Conservation (phyloP, 2,797 vertebrate species). For the Zenarchopterus dispar region DNA sequence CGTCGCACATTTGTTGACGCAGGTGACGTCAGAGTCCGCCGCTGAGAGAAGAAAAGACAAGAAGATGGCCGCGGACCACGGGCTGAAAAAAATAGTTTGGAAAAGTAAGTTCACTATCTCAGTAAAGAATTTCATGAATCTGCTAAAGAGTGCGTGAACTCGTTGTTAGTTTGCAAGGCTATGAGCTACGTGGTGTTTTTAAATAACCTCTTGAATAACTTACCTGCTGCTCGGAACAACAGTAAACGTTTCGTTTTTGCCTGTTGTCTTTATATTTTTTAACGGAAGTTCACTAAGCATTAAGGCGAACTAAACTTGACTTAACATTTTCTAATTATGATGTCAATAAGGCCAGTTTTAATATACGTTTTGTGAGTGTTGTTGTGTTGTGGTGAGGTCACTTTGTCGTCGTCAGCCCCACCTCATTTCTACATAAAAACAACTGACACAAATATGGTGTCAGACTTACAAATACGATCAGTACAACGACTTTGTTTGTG, state of each 20-base stretch:
- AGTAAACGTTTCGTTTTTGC: not conserved
- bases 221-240: not conserved
- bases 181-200: not conserved
- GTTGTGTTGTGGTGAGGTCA: slow-evolving; percentile 16
- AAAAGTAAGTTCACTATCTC: slow-evolving; percentile 80
- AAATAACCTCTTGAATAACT: not conserved
- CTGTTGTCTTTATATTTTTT: not conserved
- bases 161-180: accelerated
- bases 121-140: not conserved
- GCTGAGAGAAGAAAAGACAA: slow-evolving; percentile 27
- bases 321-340: not conserved
- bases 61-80: slow-evolving; percentile 85
- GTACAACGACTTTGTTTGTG: too few species aligned
- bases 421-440: slow-evolving; percentile 24
- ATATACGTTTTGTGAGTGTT: not conserved
- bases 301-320: too few species aligned
- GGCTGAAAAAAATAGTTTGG: slow-evolving; percentile 83
- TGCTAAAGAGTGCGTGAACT: not conserved
- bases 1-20: slow-evolving; percentile 51
- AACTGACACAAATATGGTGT: not conserved
- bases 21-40: slow-evolving; percentile 50
- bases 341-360: not conserved
- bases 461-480: too few species aligned
- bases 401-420: slow-evolving; percentile 31
- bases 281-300: slow-evolving; percentile 29